Evolutionary conservation across 1,140 invertebrate genomes (phyloP), one percentile per base, ranked within the genome.

Genomic region (Archegozetes longisetosus): DNA sequence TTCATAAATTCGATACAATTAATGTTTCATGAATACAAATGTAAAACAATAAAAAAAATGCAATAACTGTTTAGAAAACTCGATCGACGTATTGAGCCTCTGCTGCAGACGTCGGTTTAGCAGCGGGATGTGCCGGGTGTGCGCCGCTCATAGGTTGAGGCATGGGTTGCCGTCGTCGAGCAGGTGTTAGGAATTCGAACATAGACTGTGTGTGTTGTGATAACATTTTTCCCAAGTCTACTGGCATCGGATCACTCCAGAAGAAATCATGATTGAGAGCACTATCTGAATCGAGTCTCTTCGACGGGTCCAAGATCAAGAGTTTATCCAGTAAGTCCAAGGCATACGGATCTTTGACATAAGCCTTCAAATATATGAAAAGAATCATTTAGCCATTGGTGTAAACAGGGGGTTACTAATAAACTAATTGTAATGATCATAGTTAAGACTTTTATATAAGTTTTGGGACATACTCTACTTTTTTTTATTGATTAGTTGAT

Each of bases 191-290:
- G 70, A 88, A 96, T 72, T 96, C 92, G 69, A 96, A 96, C 90
- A 95, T 96, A 70, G 88, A 93, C 66, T 90, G 88, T 0, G 83
- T 84, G 69, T 94, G 89, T 67, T 92, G 86, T 0, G 87, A 87
- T 51, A 97, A 73, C 89, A 95, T 95, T 75, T 86, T 88, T 26
- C 81, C 85, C 1, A 96, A 74, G 69, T 94, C 89, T 68, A 82
- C 84, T 0, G 92, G 91, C 83, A 93, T 86, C 27, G 95, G 94
- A 70, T 95, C 91, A 1, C 83, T 88, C 89, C 91, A 98, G 71
- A 98, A 98, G 71, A 98, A 98, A 68, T 96, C 91, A 67, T 98
- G 92, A 76, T 96, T 94, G 1, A 98, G 70, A 0, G 93, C 93
- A 1, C 84, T 84, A 69, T 98, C 92, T 0, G 90, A 84, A 71